These are phyloP conservation scores for Dendronephthya gigantea DNA, from an alignment of 64 coral and sea anemone species.

Conservation along the genomic window DNA sequence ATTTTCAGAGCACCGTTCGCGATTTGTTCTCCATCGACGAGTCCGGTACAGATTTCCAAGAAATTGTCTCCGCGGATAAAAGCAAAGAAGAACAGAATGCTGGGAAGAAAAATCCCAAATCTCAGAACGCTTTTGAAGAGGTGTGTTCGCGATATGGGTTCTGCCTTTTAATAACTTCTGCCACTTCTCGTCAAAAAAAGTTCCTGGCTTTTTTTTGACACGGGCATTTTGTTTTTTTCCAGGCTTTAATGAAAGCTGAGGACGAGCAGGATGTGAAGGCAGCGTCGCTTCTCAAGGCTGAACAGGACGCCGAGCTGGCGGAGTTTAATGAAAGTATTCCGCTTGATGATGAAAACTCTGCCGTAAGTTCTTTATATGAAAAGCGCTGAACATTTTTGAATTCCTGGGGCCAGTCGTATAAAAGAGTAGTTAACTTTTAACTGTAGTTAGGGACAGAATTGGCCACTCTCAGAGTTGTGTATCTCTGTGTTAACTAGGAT, in stretches of 20 bases:
- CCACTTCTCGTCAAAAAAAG: too few relatives aligned
- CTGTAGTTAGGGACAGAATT: too few relatives aligned
- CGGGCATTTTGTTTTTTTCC: not conserved
- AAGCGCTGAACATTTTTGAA: not conserved
- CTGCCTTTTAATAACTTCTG: too few relatives aligned
- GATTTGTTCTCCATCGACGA: constrained; percentile 49
- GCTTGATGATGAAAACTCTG: constrained; percentile 48
- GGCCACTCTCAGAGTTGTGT: too few relatives aligned
- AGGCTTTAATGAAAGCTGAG: constrained; percentile 88
- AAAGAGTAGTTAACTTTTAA: too few relatives aligned
- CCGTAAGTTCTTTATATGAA: not conserved
- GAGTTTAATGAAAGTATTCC: constrained; percentile 94
- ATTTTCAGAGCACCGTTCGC: constrained; percentile 35
- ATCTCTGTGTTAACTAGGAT: too few relatives aligned
- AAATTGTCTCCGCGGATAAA: not conserved
- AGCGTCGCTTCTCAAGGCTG: constrained; percentile 76
- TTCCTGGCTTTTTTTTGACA: too few relatives aligned
- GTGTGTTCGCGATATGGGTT: too few relatives aligned
- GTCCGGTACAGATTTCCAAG: not conserved
- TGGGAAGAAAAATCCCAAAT: not conserved
- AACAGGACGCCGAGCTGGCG: constrained; percentile 75
- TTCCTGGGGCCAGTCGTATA: too few relatives aligned
- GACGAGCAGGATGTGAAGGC: constrained; percentile 96
- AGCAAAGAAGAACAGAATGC: not conserved
- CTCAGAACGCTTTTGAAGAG: constrained; percentile 1